Evolutionary conservation across 1,140 invertebrate genomes (phyloP).

Genomic region (Drosophila oshimai): DNA sequence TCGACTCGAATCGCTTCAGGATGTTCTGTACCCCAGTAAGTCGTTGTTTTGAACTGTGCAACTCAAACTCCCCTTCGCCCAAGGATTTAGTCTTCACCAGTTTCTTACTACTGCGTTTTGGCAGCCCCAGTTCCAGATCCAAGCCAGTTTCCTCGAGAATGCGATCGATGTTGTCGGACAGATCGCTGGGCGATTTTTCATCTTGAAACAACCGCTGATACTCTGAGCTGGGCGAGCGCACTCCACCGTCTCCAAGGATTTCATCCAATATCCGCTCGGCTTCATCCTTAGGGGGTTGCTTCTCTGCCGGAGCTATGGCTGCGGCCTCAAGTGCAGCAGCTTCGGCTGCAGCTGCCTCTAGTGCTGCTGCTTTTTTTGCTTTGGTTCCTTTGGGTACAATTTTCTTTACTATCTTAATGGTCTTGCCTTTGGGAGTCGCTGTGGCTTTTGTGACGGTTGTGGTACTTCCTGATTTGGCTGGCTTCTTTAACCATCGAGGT

Average conservation of each 20-base stretch:
- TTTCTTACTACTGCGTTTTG: slow-evolving; percentile 60
- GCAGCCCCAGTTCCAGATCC: slow-evolving; percentile 67
- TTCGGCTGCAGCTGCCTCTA: not conserved
- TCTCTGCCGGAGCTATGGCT: not conserved
- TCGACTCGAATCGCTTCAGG: slow-evolving; percentile 73
- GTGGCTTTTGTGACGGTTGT: slow-evolving; percentile 38
- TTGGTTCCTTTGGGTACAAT: slow-evolving; percentile 76
- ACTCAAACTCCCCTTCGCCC: slow-evolving; percentile 68
- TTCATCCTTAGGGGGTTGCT: slow-evolving; percentile 53
- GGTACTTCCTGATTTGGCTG: slow-evolving; percentile 4
- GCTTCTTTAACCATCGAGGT: slow-evolving; percentile 17
- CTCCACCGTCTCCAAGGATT: slow-evolving; percentile 57
- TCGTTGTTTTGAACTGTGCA: slow-evolving; percentile 18
- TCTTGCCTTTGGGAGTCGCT: slow-evolving; percentile 51
- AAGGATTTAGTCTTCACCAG: slow-evolving; percentile 72
- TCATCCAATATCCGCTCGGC: slow-evolving; percentile 70
- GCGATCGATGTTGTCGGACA: slow-evolving; percentile 77
- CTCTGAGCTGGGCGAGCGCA: slow-evolving; percentile 70
- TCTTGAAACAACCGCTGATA: slow-evolving; percentile 74
- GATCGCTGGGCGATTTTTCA: slow-evolving; percentile 78
- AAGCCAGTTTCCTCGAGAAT: slow-evolving; percentile 72
- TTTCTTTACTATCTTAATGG: slow-evolving; percentile 72
- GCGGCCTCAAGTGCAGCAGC: slow-evolving; percentile 26
- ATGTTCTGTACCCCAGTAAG: slow-evolving; percentile 70
- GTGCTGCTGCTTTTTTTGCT: slow-evolving; percentile 59